These are phyloP conservation scores for Bombus picipes DNA, from an alignment of 1,140 invertebrate genomes.

Conservation along the genomic window DNA sequence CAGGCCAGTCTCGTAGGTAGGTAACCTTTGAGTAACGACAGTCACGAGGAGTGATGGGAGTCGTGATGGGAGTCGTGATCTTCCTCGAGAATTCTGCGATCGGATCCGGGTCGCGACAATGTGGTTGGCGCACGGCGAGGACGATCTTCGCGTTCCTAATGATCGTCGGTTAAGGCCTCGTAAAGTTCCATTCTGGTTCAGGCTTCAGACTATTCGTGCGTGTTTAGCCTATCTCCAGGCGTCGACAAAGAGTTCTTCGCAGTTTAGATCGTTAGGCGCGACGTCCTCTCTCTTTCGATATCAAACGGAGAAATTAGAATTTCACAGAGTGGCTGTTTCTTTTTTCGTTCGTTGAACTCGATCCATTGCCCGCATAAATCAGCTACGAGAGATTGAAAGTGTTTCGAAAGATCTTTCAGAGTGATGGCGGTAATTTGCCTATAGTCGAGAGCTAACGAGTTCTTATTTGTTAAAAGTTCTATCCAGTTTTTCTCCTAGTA, in stretches of 20 bases:
- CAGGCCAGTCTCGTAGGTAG: slow-evolving; percentile 1
- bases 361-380: not conserved
- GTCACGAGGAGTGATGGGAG: slow-evolving; percentile 59
- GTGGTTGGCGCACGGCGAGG: slow-evolving; percentile 13
- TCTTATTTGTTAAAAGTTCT: not conserved
- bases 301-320: not conserved
- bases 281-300: not conserved
- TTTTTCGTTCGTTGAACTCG: not conserved
- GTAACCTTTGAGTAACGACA: slow-evolving; percentile 61
- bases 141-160: slow-evolving; percentile 60
- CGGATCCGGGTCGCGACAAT: slow-evolving; percentile 69
- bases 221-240: no score
- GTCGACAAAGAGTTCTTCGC: no score
- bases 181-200: slow-evolving; percentile 26
- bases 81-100: slow-evolving; percentile 61
- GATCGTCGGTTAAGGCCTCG: slow-evolving; percentile 63
- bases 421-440: not conserved
- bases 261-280: no score
- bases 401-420: not conserved
- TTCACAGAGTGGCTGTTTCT: not conserved
- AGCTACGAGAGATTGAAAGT: not conserved
- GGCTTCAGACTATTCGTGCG: no score
- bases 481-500: not conserved
- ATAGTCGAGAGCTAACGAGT: not conserved
- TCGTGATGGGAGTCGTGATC: slow-evolving; percentile 62